A percentile compares a stretch with the other conserved stretches of the same genome.
Conservation (phyloP, 2,797 vertebrate genomes). For the Falco novaeseelandiae region DNA sequence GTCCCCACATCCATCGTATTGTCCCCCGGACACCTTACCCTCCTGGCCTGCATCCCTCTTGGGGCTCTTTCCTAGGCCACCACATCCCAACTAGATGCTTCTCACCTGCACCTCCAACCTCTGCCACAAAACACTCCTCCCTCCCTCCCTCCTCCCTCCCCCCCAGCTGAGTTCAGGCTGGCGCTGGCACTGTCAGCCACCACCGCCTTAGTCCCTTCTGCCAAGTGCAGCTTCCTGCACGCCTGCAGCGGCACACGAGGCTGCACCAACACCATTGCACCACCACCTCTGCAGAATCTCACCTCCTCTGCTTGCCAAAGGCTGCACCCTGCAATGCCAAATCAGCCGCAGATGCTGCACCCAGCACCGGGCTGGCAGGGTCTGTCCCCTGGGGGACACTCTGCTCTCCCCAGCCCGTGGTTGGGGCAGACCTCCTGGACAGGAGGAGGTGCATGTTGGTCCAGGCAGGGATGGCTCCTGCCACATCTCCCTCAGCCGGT, state of each 20-base stretch:
- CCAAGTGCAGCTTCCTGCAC: not conserved
- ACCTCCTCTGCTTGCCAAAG: not conserved
- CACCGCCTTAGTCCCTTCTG: not conserved
- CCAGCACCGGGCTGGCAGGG: not conserved
- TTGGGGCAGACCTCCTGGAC: not conserved
- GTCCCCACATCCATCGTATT: no score
- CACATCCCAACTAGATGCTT: not conserved
- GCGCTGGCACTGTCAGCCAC: not conserved
- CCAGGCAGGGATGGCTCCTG: not conserved
- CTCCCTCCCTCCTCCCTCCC: not conserved
- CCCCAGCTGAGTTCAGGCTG: no score
- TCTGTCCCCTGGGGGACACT: not conserved
- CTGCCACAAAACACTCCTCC: not conserved
- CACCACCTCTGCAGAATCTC: not conserved
- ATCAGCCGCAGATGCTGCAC: not conserved
- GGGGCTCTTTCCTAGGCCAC: not conserved
- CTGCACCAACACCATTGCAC: not conserved
- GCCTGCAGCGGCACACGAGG: not conserved
- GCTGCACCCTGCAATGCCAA: not conserved
- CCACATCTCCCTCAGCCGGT: not conserved
- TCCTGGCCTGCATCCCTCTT: not conserved
- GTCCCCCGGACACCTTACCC: not conserved
- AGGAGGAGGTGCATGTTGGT: not conserved
- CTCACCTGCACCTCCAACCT: not conserved
- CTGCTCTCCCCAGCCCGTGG: not conserved